phyloP scores from a whole-genome alignment of 2,113 vertebrate genomes.

The Neodontobutis hainanensis region DNA sequence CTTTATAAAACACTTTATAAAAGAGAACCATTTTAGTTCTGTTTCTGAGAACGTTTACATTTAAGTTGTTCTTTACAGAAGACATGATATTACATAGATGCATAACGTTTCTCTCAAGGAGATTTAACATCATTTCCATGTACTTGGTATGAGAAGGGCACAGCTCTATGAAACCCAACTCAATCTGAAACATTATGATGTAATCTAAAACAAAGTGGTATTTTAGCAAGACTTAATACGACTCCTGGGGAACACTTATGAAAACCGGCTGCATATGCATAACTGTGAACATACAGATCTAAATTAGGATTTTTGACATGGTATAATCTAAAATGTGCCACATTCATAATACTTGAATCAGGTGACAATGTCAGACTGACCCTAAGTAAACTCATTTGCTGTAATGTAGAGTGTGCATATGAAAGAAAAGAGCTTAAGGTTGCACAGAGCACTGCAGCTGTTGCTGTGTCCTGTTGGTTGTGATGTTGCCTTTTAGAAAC shows the following conservation, averaged over 20 bases:
- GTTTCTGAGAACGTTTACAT: too few relatives aligned
- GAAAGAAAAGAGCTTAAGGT: constrained; percentile 32
- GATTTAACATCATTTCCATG: background rate
- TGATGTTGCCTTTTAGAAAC: constrained; percentile 81
- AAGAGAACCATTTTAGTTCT: too few relatives aligned
- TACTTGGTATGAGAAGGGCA: background rate
- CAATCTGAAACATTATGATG: constrained; percentile 13
- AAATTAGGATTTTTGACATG: too few relatives aligned
- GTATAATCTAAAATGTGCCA: too few relatives aligned
- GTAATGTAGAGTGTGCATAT: background rate
- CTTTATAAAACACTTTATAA: too few relatives aligned
- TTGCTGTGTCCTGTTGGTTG: constrained; percentile 67
- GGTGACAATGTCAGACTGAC: too few relatives aligned
- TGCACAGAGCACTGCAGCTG: constrained; percentile 68
- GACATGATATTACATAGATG: too few relatives aligned
- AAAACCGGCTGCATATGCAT: background rate
- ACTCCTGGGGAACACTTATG: background rate
- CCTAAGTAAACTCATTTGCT: constrained; percentile 9
- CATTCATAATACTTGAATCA: too few relatives aligned
- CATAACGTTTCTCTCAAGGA: too few relatives aligned
- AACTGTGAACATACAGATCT: too few relatives aligned
- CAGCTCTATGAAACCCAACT: too few relatives aligned
- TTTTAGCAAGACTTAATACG: constrained; percentile 6
- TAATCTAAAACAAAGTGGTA: constrained; percentile 38
- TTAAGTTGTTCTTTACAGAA: too few relatives aligned